phyloP scores from a whole-genome alignment of 1,140 invertebrate genomes.

The Papilio machaon region DNA sequence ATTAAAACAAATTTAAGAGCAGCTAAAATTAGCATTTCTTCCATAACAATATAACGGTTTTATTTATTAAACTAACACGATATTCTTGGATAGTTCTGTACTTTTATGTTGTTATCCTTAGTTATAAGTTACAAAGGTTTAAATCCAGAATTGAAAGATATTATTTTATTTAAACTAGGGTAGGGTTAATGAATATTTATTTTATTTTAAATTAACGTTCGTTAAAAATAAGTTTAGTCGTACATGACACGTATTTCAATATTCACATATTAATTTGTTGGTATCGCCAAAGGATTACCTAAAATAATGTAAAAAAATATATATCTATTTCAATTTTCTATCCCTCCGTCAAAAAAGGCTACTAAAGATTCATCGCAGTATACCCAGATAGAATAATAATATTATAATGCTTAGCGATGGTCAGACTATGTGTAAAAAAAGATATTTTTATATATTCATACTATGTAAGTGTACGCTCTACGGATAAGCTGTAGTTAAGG shows the following conservation, averaged over 20 bases:
- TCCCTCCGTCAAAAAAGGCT: constrained; percentile 50
- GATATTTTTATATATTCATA: constrained; percentile 79
- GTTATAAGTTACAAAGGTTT: constrained; percentile 70
- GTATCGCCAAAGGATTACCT: constrained; percentile 59
- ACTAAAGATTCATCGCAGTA: constrained; percentile 30
- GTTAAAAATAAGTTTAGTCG: constrained; percentile 44
- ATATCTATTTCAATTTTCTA: constrained; percentile 43
- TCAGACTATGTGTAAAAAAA: constrained; percentile 70
- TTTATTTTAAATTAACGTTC: constrained; percentile 65
- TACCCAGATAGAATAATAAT: constrained; percentile 34
- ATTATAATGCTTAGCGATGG: constrained; percentile 70
- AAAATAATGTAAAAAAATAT: constrained; percentile 44
- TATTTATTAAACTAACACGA: constrained; percentile 26
- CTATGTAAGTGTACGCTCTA: constrained; percentile 62
- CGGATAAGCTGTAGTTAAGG: constrained; percentile 36
- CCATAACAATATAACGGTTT: not conserved
- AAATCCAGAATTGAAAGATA: constrained; percentile 76
- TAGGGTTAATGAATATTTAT: constrained; percentile 62
- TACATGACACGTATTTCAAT: constrained; percentile 46
- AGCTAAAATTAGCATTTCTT: constrained; percentile 1
- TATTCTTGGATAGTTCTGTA: constrained; percentile 58
- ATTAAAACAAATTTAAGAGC: not conserved
- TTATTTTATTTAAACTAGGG: constrained; percentile 67
- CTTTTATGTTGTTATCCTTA: constrained; percentile 71
- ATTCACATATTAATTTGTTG: constrained; percentile 65